Percentiles rank a stretch among this genome's conserved stretches.
Evolutionary conservation across 2,113 vertebrate genomes (phyloP).

Genomic region (Irena cyanogastra): DNA sequence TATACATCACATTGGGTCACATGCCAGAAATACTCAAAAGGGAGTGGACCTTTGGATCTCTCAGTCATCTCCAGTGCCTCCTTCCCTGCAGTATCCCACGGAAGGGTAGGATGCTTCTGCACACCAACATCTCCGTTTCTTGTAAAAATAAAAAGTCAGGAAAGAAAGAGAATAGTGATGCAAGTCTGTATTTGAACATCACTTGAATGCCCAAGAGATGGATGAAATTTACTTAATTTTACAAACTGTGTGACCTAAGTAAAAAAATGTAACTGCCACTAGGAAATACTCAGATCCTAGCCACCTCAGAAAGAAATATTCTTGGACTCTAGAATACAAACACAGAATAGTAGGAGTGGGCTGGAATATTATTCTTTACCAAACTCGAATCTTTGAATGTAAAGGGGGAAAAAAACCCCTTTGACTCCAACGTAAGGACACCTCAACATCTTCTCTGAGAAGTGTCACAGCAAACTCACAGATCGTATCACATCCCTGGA

Average conservation of each 20-base stretch:
- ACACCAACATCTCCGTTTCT: not conserved
- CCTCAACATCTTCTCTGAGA: not conserved
- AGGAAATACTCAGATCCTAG: not conserved
- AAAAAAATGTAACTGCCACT: not conserved
- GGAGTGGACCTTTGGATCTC: not conserved
- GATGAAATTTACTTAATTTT: not conserved
- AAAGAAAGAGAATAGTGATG: not conserved
- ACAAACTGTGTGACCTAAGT: accelerated
- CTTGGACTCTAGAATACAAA: not conserved
- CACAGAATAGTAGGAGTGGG: not conserved
- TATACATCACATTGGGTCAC: not conserved
- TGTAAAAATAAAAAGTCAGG: not conserved
- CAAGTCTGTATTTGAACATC: not conserved
- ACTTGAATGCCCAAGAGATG: not conserved
- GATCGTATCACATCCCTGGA: not conserved
- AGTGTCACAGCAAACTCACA: accelerated
- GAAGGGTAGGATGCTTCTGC: not conserved
- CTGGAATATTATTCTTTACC: not conserved
- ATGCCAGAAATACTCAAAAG: not conserved
- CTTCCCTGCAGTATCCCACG: not conserved
- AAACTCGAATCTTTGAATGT: not conserved
- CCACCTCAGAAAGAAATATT: not conserved
- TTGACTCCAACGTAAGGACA: not conserved
- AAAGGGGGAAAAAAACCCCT: not conserved
- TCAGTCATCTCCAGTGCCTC: not conserved